These are phyloP conservation scores for Pollenia angustigena DNA, from an alignment of 2,888 invertebrate species.

Conservation along the genomic window DNA sequence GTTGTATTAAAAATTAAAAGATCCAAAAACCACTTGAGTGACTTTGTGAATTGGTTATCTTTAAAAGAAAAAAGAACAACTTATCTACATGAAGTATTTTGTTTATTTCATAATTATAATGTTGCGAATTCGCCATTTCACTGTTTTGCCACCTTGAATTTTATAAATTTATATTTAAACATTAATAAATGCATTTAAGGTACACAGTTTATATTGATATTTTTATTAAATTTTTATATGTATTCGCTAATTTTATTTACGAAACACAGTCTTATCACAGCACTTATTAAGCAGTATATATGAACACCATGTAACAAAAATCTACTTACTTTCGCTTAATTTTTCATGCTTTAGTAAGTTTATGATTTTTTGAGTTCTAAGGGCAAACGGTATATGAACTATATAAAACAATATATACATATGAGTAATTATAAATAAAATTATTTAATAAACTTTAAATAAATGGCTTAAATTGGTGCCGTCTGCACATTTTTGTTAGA, in stretches of 20 bases:
- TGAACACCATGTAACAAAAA: too few species aligned
- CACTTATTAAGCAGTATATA: slow-evolving; percentile 39
- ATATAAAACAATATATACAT: too few species aligned
- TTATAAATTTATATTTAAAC: background rate
- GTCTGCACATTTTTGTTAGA: too few species aligned
- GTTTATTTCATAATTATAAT: slow-evolving; percentile 24
- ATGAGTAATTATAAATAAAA: too few species aligned
- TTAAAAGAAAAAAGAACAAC: background rate
- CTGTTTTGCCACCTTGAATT: background rate
- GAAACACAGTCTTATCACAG: slow-evolving; percentile 70
- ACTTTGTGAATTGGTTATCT: background rate
- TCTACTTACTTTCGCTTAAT: too few species aligned
- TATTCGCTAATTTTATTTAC: slow-evolving; percentile 25
- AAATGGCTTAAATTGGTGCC: too few species aligned
- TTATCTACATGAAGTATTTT: slow-evolving; percentile 9
- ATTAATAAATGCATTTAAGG: background rate
- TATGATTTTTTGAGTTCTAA: too few species aligned
- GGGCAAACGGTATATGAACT: too few species aligned
- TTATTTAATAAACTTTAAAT: too few species aligned
- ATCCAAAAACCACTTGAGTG: background rate
- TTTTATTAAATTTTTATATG: slow-evolving; percentile 10
- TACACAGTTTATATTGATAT: background rate
- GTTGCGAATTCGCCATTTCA: background rate
- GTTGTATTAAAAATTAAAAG: background rate
- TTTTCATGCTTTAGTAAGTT: too few species aligned